Conservation (phyloP, 2,888 invertebrate genomes). For the Panzeria rudis region DNA sequence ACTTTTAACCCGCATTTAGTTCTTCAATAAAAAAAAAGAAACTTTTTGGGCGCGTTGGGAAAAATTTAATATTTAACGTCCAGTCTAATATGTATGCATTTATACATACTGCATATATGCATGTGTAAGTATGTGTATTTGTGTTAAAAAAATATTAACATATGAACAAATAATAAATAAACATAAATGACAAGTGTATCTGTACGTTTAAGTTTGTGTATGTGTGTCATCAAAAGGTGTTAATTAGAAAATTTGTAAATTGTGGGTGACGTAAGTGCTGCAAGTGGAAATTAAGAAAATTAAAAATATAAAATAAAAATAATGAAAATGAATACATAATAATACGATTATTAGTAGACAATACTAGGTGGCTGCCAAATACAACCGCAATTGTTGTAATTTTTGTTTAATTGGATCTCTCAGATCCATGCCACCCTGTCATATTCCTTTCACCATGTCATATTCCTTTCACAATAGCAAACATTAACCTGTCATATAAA, state of each 20-base stretch:
- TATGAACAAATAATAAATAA: background rate
- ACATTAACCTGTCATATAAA: too few relatives aligned
- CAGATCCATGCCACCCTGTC: too few relatives aligned
- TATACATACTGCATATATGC: background rate
- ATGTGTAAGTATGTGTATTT: background rate
- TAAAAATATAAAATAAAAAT: background rate
- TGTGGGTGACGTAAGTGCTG: constrained; percentile 48
- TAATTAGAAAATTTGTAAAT: constrained; percentile 48
- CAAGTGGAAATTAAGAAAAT: constrained; percentile 22
- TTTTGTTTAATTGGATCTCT: too few relatives aligned
- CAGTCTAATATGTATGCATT: too few relatives aligned
- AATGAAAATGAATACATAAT: background rate
- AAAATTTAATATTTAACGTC: too few relatives aligned
- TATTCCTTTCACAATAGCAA: too few relatives aligned
- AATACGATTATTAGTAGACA: too few relatives aligned
- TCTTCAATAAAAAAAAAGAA: too few relatives aligned
- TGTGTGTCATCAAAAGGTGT: constrained; percentile 45
- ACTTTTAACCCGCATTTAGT: too few relatives aligned
- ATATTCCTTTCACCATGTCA: too few relatives aligned
- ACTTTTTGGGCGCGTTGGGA: too few relatives aligned
- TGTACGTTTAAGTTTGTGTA: background rate
- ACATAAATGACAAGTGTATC: constrained; percentile 33
- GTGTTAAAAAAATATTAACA: background rate
- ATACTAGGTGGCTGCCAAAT: background rate
- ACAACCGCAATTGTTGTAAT: too few relatives aligned